Conservation (phyloP, 2,113 vertebrate species). For the Anhinga rufa region DNA sequence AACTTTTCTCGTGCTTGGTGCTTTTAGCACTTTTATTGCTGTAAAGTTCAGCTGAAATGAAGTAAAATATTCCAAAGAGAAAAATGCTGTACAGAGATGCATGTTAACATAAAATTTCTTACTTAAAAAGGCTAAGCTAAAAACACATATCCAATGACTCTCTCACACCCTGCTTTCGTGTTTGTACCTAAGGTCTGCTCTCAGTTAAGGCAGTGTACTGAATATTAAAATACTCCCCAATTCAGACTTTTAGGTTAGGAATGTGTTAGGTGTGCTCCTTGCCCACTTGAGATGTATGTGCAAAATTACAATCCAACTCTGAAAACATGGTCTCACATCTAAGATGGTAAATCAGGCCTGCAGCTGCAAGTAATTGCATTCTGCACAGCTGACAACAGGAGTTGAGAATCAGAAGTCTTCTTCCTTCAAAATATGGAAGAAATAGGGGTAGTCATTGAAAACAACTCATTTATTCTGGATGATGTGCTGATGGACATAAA, state of each 20-base stretch:
- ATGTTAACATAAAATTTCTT: not conserved
- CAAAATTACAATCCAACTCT: not conserved
- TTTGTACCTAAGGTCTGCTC: not conserved
- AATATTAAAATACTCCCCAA: not conserved
- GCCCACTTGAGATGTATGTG: not conserved
- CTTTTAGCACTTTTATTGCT: not conserved
- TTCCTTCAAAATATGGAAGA: not conserved
- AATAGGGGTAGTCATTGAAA: not conserved
- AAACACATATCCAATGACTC: not conserved
- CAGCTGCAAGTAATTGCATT: not conserved
- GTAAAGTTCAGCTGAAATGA: not conserved
- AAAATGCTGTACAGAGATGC: not conserved
- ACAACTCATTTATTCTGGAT: not conserved
- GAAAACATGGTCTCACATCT: accelerated
- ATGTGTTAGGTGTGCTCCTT: not conserved
- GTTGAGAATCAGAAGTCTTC: not conserved
- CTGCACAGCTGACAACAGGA: not conserved
- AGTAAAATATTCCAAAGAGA: not conserved
- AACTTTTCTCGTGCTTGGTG: not conserved
- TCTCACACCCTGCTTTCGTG: not conserved
- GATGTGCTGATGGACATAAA: not conserved
- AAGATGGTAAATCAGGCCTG: not conserved
- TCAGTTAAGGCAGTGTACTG: not conserved
- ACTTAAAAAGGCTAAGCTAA: not conserved
- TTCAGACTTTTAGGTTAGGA: not conserved